A percentile compares a stretch with the other conserved stretches of the same genome.
Evolutionary conservation across 2,888 invertebrate species (phyloP).

Genomic region (Agonopterix alstromeriana): DNA sequence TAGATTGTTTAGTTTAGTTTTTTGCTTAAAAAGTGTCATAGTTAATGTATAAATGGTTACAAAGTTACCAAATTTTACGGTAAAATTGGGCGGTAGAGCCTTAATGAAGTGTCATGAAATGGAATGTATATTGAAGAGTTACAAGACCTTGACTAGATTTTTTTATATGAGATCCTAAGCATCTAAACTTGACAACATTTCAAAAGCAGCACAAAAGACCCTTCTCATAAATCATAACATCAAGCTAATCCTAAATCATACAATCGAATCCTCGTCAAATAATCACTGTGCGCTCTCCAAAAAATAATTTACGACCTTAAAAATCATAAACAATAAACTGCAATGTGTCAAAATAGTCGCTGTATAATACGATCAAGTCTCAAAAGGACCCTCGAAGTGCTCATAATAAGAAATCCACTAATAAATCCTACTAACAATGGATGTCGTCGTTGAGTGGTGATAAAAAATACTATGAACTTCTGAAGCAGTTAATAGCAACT

Average conservation of each 20-base stretch:
- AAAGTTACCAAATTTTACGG: too few relatives aligned
- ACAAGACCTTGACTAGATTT: not conserved
- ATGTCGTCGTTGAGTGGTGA: slow-evolving; percentile 38
- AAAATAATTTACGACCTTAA: slow-evolving; percentile 59
- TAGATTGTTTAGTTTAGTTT: too few relatives aligned
- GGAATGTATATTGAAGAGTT: too few relatives aligned
- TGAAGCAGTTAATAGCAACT: slow-evolving; percentile 68
- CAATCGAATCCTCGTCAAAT: slow-evolving; percentile 56
- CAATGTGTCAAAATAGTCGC: slow-evolving; percentile 71
- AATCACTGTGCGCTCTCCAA: slow-evolving; percentile 20
- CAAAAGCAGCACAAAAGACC: slow-evolving; percentile 21
- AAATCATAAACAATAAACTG: slow-evolving; percentile 58
- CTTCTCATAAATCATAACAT: slow-evolving; percentile 56
- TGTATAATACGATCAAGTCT: slow-evolving; percentile 52
- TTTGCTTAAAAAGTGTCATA: too few relatives aligned
- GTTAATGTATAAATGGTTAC: too few relatives aligned
- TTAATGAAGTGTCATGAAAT: too few relatives aligned
- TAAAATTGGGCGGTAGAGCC: too few relatives aligned
- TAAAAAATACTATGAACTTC: slow-evolving; percentile 71
- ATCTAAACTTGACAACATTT: slow-evolving; percentile 2
- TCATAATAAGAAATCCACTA: slow-evolving; percentile 46
- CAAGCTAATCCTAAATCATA: slow-evolving; percentile 47
- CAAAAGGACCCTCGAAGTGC: slow-evolving; percentile 32
- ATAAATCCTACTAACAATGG: slow-evolving; percentile 40
- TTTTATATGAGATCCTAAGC: not conserved